phyloP scores from a whole-genome alignment of 2,888 invertebrate genomes.

The Unio pictorum region DNA sequence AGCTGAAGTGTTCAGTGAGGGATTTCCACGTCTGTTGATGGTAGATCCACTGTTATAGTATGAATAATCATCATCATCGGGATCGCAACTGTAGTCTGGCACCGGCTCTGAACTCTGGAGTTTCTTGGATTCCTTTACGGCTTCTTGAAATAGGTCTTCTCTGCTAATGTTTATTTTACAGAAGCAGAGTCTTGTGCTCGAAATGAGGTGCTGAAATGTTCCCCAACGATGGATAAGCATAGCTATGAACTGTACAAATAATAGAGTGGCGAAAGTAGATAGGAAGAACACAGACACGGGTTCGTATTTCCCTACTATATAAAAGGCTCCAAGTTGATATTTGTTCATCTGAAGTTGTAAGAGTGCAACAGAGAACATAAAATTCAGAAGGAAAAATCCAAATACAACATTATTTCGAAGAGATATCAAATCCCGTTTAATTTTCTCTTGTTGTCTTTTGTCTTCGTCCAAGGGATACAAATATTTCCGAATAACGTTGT shows the following conservation, averaged over 20 bases:
- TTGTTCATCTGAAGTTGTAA: constrained; percentile 90
- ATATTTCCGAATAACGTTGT: constrained; percentile 92
- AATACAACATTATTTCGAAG: constrained; percentile 53
- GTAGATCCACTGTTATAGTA: neutral
- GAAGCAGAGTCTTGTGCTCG: constrained; percentile 79
- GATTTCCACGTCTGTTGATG: no score
- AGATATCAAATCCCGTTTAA: constrained; percentile 34
- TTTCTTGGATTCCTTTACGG: constrained; percentile 10
- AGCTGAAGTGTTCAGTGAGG: no score
- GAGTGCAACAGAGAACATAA: constrained; percentile 97
- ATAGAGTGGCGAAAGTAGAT: constrained; percentile 95
- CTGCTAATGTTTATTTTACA: neutral
- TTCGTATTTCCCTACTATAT: constrained; percentile 57
- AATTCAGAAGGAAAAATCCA: constrained; percentile 88
- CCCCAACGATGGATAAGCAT: constrained; percentile 99
- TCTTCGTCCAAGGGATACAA: constrained; percentile 93
- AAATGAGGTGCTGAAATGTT: constrained; percentile 94
- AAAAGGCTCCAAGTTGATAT: constrained; percentile 78
- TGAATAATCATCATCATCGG: neutral
- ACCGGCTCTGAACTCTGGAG: constrained; percentile 12
- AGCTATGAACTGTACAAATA: constrained; percentile 94
- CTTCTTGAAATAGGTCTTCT: neutral
- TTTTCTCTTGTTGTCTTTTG: constrained; percentile 75
- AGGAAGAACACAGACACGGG: constrained; percentile 90
- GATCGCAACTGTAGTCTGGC: constrained; percentile 8